Percentiles rank a stretch among this genome's conserved stretches.
Conservation (phyloP, 1,140 invertebrate genomes). For the Cotesia vestalis region DNA sequence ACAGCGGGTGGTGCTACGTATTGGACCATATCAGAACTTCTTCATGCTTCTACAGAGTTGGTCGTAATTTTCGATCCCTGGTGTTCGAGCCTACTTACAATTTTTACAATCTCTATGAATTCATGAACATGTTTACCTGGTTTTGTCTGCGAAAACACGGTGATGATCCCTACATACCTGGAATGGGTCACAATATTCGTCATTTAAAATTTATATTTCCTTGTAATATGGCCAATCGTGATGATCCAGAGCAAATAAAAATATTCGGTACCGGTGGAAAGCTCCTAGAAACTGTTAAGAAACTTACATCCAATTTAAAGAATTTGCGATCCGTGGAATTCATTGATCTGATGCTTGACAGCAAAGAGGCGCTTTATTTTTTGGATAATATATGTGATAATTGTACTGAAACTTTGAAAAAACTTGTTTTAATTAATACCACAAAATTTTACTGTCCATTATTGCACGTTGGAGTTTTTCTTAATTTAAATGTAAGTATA, state of each 20-base stretch:
- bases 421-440: constrained; percentile 78
- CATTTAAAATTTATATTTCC: constrained; percentile 81
- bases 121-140: constrained; percentile 83
- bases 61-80: constrained; percentile 73
- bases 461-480: constrained; percentile 80
- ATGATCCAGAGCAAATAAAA: constrained; percentile 70
- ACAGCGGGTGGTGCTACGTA: constrained; percentile 83
- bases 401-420: constrained; percentile 72
- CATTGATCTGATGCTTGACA: constrained; percentile 81
- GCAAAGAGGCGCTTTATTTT: constrained; percentile 73
- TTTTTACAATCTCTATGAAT: constrained; percentile 86
- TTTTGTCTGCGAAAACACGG: constrained; percentile 68
- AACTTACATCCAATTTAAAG: constrained; percentile 75
- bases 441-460: constrained; percentile 79
- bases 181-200: constrained; percentile 70
- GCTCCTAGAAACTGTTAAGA: constrained; percentile 74
- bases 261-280: constrained; percentile 83
- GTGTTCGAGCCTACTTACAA: constrained; percentile 80
- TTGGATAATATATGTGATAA: constrained; percentile 78
- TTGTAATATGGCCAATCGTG: constrained; percentile 75
- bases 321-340: constrained; percentile 75
- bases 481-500: constrained; percentile 73
- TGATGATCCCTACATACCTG: constrained; percentile 55
- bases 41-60: constrained; percentile 76
- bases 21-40: constrained; percentile 80